Evolutionary conservation across 2,888 invertebrate genomes (phyloP).

Genomic region (Agrypnus murinus): DNA sequence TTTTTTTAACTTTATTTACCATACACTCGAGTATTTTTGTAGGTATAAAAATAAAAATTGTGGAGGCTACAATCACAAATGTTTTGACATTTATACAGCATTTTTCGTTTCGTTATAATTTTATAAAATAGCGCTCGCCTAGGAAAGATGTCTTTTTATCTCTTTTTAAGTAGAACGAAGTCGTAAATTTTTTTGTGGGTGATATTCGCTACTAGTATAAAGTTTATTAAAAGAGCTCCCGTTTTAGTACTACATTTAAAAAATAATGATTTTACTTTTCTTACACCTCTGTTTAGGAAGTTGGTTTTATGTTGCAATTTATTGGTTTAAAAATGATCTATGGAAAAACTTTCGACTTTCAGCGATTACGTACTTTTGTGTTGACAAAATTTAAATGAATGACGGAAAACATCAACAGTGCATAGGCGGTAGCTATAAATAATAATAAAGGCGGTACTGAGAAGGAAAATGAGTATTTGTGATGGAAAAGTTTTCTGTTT

Average conservation of each 20-base stretch:
- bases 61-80: not conserved
- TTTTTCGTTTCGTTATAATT: not conserved
- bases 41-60: not conserved
- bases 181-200: constrained; percentile 17
- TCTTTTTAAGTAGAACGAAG: constrained; percentile 4
- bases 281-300: too few species aligned
- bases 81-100: not conserved
- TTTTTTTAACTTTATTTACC: too few species aligned
- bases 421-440: not conserved
- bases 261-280: too few species aligned
- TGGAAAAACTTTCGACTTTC: not conserved
- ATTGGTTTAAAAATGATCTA: too few species aligned
- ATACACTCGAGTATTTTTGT: too few species aligned
- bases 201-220: too few species aligned
- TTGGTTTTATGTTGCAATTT: too few species aligned
- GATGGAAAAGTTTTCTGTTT: too few species aligned
- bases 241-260: too few species aligned
- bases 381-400: constrained; percentile 3
- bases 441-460: too few species aligned
- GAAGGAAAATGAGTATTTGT: too few species aligned
- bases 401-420: constrained; percentile 3
- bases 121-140: constrained; percentile 5
- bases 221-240: too few species aligned
- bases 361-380: not conserved
- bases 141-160: constrained; percentile 10